phyloP scores from a whole-genome alignment of 2,113 vertebrate genomes.

The Aspidoscelis tigris region DNA sequence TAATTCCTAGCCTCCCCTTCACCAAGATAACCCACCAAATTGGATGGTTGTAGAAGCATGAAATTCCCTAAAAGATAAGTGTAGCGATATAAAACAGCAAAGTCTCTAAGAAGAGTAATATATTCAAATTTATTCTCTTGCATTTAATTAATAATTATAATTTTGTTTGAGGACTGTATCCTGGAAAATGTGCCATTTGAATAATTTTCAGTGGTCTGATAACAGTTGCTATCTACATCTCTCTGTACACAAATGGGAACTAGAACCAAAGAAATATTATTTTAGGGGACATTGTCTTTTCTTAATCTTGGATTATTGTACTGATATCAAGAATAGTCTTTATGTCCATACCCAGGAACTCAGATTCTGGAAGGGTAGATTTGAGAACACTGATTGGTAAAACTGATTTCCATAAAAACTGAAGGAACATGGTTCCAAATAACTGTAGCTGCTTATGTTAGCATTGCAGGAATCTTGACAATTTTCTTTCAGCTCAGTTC shows the following conservation, averaged over 20 bases:
- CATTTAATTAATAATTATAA: constrained; percentile 62
- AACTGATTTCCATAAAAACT: background rate
- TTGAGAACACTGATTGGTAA: background rate
- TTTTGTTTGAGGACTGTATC: constrained; percentile 35
- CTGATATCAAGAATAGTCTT: constrained; percentile 23
- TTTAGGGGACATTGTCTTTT: constrained; percentile 31
- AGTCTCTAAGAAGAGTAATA: constrained; percentile 39
- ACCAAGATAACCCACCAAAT: constrained; percentile 44
- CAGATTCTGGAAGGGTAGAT: constrained; percentile 2
- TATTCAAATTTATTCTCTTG: constrained; percentile 63
- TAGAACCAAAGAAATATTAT: constrained; percentile 38
- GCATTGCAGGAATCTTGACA: background rate
- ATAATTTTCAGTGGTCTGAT: constrained; percentile 48
- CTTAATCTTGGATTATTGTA: constrained; percentile 18
- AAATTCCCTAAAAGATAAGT: constrained; percentile 55
- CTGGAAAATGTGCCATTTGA: constrained; percentile 48
- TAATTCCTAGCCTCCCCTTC: constrained; percentile 44
- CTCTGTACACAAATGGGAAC: background rate
- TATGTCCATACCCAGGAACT: background rate
- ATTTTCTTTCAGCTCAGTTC: background rate
- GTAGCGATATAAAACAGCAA: constrained; percentile 56
- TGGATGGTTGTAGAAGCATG: constrained; percentile 40
- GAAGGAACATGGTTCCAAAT: background rate
- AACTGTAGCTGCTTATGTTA: background rate
- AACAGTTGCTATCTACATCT: constrained; percentile 37